Evolutionary conservation across 2,113 vertebrate species (phyloP).

Genomic region (Irena cyanogastra): DNA sequence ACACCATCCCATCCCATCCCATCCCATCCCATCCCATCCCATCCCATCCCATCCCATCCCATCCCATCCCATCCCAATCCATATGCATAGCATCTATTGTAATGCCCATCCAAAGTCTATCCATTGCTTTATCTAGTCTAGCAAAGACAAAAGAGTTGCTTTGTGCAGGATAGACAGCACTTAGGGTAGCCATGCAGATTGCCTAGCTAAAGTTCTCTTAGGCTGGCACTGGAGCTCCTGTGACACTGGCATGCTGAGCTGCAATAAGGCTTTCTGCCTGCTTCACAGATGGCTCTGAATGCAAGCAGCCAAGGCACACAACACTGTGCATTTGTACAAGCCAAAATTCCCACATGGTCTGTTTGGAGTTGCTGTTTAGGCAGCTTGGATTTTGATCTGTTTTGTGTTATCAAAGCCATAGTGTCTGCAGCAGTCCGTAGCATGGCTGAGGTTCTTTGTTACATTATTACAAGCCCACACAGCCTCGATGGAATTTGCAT

Average conservation of each 20-base stretch:
- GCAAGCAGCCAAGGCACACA: not conserved
- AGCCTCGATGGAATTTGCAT: not conserved
- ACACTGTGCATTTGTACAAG: not conserved
- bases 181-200: not conserved
- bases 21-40: not conserved
- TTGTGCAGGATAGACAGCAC: not conserved
- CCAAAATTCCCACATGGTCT: conserved; percentile 3
- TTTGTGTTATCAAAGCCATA: not conserved
- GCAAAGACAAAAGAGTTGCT: not conserved
- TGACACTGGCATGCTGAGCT: not conserved
- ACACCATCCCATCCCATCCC: not conserved
- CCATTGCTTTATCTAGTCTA: not conserved
- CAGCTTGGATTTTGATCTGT: conserved; percentile 11
- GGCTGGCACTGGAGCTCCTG: not conserved
- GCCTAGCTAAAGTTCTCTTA: not conserved
- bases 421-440: not conserved
- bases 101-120: not conserved
- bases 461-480: not conserved
- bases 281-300: conserved; percentile 25
- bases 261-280: conserved; percentile 4
- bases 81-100: too few relatives aligned
- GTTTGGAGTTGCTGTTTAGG: not conserved
- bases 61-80: not conserved
- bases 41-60: not conserved
- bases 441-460: not conserved